These are phyloP conservation scores for Polydrusus cervinus DNA, from an alignment of 2,888 invertebrate species.

Conservation along the genomic window DNA sequence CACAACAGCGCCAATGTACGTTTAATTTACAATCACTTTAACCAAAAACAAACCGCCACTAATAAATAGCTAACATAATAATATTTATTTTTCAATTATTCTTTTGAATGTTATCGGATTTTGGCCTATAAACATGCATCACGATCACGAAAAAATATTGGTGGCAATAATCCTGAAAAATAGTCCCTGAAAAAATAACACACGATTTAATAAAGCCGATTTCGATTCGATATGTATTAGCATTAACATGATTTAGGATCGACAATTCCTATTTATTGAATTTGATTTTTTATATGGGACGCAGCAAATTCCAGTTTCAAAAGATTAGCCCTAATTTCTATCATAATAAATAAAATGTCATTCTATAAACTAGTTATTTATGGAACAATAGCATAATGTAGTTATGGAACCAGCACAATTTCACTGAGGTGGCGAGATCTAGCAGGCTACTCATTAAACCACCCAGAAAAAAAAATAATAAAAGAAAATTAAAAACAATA, in stretches of 20 bases:
- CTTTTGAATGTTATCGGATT: background rate
- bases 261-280: slow-evolving; percentile 12
- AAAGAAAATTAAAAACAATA: too few relatives aligned
- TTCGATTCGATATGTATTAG: slow-evolving; percentile 29
- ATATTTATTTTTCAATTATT: slow-evolving; percentile 20
- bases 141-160: slow-evolving; percentile 22
- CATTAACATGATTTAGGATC: slow-evolving; percentile 17
- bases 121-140: slow-evolving; percentile 27
- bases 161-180: slow-evolving; percentile 32
- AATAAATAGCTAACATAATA: background rate
- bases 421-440: too few relatives aligned
- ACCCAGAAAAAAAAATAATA: too few relatives aligned
- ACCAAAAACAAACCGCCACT: too few relatives aligned
- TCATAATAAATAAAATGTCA: background rate
- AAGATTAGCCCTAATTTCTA: background rate
- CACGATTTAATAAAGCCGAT: slow-evolving; percentile 26
- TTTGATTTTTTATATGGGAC: slow-evolving; percentile 15
- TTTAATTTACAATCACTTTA: too few relatives aligned
- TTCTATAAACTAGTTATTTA: too few relatives aligned
- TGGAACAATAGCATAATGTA: too few relatives aligned
- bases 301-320: background rate
- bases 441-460: too few relatives aligned
- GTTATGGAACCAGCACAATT: too few relatives aligned
- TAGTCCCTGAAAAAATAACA: slow-evolving; percentile 28
- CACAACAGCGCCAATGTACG: too few relatives aligned